Conservation (phyloP, 1,140 invertebrate species). For the Oncopodura yosiiana region DNA sequence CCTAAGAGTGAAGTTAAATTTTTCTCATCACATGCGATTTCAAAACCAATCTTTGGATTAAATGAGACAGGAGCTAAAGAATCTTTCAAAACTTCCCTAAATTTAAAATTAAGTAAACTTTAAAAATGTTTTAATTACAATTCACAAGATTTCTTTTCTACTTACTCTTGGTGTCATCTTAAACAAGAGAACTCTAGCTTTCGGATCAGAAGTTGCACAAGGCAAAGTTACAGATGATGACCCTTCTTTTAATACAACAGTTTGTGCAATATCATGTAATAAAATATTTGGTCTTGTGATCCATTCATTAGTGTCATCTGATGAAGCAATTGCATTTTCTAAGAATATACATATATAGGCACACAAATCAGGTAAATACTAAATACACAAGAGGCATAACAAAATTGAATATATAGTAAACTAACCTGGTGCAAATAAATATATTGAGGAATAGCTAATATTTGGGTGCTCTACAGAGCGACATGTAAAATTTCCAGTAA, state of each 20-base stretch:
- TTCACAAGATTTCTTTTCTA: no score
- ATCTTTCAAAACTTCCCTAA: slow-evolving; percentile 2
- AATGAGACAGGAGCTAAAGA: not conserved
- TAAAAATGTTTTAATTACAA: no score
- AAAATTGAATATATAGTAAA: not conserved
- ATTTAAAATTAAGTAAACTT: no score
- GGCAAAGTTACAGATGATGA: not conserved
- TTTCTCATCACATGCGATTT: not conserved
- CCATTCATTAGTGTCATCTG: not conserved
- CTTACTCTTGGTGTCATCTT: not conserved
- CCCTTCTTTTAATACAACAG: not conserved
- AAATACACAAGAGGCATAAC: no score
- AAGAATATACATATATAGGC: not conserved
- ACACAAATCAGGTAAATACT: no score
- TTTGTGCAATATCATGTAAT: not conserved
- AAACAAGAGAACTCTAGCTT: not conserved
- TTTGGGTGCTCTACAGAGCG: not conserved
- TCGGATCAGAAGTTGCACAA: not conserved
- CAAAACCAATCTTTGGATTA: not conserved
- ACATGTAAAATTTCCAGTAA: slow-evolving; percentile 7
- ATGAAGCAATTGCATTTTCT: slow-evolving; percentile 7
- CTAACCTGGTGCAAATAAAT: slow-evolving; percentile 4
- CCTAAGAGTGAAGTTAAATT: slow-evolving; percentile 3
- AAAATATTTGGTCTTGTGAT: not conserved
- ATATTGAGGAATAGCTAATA: slow-evolving; percentile 1